phyloP scores from a whole-genome alignment of 2,113 vertebrate genomes.

The Puffinus mauretanicus region DNA sequence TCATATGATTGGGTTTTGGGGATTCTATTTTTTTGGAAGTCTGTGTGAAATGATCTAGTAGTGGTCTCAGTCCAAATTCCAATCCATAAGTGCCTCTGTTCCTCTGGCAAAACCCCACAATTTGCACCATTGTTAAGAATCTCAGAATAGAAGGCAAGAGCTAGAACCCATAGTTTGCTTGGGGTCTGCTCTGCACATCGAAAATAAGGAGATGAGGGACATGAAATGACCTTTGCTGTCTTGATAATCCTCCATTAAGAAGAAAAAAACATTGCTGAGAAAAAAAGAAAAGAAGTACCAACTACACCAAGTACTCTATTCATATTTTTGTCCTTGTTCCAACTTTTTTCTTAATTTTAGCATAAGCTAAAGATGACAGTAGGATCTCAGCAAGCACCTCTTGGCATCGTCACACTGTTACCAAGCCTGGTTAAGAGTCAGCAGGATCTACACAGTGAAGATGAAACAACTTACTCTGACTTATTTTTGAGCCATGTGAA shows the following conservation, averaged over 20 bases:
- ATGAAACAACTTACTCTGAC: background rate
- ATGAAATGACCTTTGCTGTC: background rate
- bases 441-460: background rate
- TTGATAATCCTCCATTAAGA: background rate
- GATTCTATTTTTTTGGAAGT: slow-evolving; percentile 36
- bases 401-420: background rate
- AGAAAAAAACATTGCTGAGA: background rate
- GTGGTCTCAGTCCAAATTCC: background rate
- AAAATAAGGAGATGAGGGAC: background rate
- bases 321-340: background rate
- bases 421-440: background rate
- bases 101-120: background rate
- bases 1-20: slow-evolving; percentile 63
- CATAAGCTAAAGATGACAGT: background rate
- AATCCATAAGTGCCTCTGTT: background rate
- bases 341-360: background rate
- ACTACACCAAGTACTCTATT: background rate
- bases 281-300: background rate
- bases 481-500: background rate
- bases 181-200: background rate
- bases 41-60: slow-evolving; percentile 4
- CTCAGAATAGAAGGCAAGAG: background rate
- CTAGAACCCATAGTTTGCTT: background rate
- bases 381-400: background rate
- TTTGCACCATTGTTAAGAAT: background rate